Percentiles rank a stretch among this genome's conserved stretches.
Conservation (phyloP, 2,888 invertebrate species). For the Drosophila colorata region DNA sequence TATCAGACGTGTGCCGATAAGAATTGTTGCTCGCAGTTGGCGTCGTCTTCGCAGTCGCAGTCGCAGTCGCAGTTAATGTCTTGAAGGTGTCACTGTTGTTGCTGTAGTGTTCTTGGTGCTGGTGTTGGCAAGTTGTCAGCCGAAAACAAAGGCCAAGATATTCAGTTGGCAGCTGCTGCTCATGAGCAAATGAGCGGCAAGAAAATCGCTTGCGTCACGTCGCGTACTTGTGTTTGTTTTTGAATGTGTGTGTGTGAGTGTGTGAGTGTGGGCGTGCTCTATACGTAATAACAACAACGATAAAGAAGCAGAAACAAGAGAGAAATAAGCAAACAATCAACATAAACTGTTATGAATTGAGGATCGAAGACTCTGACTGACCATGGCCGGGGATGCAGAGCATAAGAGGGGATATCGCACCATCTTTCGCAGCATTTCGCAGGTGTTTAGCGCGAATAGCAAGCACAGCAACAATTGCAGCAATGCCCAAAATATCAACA, state of each 20-base stretch:
- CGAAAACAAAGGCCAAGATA: slow-evolving; percentile 53
- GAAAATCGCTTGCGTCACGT: slow-evolving; percentile 23
- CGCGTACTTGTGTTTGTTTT: slow-evolving; percentile 6
- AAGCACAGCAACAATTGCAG: slow-evolving; percentile 25
- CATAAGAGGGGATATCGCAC: slow-evolving; percentile 72
- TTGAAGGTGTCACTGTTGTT: slow-evolving; percentile 41
- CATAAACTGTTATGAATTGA: slow-evolving; percentile 38
- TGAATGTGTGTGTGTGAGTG: slow-evolving; percentile 2
- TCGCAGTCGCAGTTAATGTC: slow-evolving; percentile 23
- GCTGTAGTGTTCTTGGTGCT: slow-evolving; percentile 18
- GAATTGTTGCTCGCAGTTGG: slow-evolving; percentile 12
- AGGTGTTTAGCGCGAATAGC: slow-evolving; percentile 73
- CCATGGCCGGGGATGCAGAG: slow-evolving; percentile 67
- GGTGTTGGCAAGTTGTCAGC: slow-evolving; percentile 50
- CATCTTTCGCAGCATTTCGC: slow-evolving; percentile 82
- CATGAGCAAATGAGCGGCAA: slow-evolving; percentile 38
- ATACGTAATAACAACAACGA: slow-evolving; percentile 15
- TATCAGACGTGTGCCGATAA: slow-evolving; percentile 46
- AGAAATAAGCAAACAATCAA: not conserved
- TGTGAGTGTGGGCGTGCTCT: slow-evolving; percentile 1
- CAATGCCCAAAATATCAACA: slow-evolving; percentile 24
- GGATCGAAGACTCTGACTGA: slow-evolving; percentile 19
- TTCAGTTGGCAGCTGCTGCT: slow-evolving; percentile 53
- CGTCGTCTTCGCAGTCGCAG: slow-evolving; percentile 4
- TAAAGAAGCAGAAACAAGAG: not conserved